A percentile compares a stretch with the other conserved stretches of the same genome.
Evolutionary conservation across 2,888 invertebrate species (phyloP).

Genomic region (Lepetodrilus schrolli): DNA sequence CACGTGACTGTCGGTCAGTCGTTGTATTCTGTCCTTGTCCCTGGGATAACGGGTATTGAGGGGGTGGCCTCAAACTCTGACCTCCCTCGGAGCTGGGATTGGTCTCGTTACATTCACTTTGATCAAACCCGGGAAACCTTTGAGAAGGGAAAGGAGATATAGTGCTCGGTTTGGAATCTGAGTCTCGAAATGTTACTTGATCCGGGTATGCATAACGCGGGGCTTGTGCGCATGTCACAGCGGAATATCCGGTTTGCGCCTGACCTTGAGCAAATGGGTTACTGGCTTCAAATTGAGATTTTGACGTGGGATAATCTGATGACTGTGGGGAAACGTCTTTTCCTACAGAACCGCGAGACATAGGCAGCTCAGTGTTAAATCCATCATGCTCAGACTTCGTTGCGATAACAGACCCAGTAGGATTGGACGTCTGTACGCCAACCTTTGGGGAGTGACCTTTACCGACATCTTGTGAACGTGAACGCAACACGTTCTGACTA

Average conservation of each 20-base stretch:
- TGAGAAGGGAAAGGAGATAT: background rate
- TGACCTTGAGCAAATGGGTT: constrained; percentile 3
- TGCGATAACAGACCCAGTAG: background rate
- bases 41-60: background rate
- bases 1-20: background rate
- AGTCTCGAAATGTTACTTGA: background rate
- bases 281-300: background rate
- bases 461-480: background rate
- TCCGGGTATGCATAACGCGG: background rate
- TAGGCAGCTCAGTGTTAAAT: background rate
- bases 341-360: background rate
- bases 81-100: background rate
- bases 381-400: background rate
- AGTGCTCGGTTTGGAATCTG: background rate
- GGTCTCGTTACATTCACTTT: background rate
- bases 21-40: background rate
- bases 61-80: background rate
- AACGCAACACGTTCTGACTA: background rate
- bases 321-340: background rate
- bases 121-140: background rate
- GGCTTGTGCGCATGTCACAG: background rate
- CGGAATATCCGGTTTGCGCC: background rate
- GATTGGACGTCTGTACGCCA: background rate
- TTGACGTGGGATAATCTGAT: background rate
- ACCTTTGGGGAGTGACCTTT: background rate